These are phyloP conservation scores for Lamellibrachia columna DNA, from an alignment of 2,888 invertebrate genomes.

Conservation along the genomic window DNA sequence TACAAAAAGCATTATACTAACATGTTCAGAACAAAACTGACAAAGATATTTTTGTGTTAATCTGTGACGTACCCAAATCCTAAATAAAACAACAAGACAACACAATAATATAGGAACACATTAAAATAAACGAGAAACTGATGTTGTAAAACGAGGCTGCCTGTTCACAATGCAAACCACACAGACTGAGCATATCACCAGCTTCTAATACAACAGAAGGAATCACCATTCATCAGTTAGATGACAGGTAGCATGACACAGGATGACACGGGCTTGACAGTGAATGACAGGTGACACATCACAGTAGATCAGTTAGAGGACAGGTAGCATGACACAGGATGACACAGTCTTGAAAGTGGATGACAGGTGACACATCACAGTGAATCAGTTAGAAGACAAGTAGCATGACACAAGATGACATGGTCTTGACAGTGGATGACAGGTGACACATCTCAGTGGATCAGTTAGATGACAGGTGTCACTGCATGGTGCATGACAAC, in stretches of 20 bases:
- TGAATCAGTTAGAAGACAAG: too few relatives aligned
- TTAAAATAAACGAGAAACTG: background rate
- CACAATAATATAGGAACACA: background rate
- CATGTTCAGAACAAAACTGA: background rate
- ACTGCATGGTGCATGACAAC: too few relatives aligned
- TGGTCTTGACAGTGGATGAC: too few relatives aligned
- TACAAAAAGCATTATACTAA: background rate
- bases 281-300: background rate
- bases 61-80: background rate
- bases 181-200: too few relatives aligned
- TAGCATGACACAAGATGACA: background rate
- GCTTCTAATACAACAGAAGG: too few relatives aligned
- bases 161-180: too few relatives aligned
- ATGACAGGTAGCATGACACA: background rate
- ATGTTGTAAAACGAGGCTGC: background rate
- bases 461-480: too few relatives aligned
- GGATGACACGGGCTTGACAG: background rate
- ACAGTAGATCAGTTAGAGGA: background rate
- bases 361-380: too few relatives aligned
- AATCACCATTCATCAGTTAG: too few relatives aligned
- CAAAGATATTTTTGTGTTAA: background rate
- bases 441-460: too few relatives aligned
- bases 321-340: background rate
- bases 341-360: background rate
- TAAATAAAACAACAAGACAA: background rate